A percentile compares a stretch with the other conserved stretches of the same genome.
Conservation (phyloP, 2,797 vertebrate genomes). For the Micrastur ruficollis region DNA sequence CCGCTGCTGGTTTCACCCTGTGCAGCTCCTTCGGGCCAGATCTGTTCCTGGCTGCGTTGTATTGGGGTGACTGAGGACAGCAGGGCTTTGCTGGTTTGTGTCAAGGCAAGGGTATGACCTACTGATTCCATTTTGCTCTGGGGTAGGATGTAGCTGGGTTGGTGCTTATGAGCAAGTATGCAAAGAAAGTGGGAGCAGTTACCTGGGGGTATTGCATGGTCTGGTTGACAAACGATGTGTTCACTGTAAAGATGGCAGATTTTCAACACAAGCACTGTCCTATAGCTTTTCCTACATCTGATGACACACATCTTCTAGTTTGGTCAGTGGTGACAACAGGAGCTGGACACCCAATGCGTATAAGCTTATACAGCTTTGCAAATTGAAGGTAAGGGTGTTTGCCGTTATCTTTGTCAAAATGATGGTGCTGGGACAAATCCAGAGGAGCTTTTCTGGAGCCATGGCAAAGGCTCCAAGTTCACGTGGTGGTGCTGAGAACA, state of each 20-base stretch:
- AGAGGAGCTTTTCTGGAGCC: neutral
- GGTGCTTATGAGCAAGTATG: neutral
- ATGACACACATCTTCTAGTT: neutral
- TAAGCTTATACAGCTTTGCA: neutral
- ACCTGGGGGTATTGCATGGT: fast-evolving
- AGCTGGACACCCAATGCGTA: fast-evolving
- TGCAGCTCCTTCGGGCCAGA: neutral
- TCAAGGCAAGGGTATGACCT: neutral
- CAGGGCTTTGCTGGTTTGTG: neutral
- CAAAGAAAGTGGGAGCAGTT: neutral
- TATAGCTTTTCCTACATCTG: neutral
- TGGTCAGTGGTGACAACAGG: neutral
- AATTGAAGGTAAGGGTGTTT: neutral
- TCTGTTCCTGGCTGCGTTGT: fast-evolving
- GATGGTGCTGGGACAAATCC: neutral
- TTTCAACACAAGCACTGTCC: neutral
- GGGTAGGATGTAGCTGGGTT: neutral
- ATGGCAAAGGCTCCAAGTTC: neutral
- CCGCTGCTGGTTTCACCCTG: neutral
- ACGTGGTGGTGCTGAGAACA: neutral
- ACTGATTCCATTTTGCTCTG: neutral
- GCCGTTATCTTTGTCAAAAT: neutral
- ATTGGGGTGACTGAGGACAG: neutral
- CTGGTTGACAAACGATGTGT: neutral
- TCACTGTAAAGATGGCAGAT: neutral